Evolutionary conservation across 2,888 invertebrate genomes (phyloP).

Genomic region (Drosophila leonis): DNA sequence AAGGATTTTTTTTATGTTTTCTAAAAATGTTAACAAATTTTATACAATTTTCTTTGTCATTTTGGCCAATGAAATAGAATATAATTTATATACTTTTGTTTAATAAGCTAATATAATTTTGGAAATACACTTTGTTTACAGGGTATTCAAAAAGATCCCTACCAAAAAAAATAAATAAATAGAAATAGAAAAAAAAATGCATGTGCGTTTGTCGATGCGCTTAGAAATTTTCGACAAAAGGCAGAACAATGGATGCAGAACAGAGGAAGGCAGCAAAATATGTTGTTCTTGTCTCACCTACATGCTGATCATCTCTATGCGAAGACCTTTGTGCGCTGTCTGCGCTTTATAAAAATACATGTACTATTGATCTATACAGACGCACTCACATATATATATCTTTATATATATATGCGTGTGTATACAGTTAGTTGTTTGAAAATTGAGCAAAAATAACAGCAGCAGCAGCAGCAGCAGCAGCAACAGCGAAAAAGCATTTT

Average conservation of each 20-base stretch:
- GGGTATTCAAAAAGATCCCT: conserved; percentile 15
- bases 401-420: conserved; percentile 19
- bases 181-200: neutral
- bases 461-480: conserved; percentile 11
- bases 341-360: conserved; percentile 76
- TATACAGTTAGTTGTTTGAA: conserved; percentile 80
- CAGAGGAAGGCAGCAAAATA: conserved; percentile 34
- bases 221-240: conserved; percentile 34
- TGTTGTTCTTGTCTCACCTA: conserved; percentile 75
- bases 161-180: neutral
- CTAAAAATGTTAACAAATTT: no score
- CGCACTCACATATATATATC: conserved; percentile 17
- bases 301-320: conserved; percentile 74
- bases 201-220: conserved; percentile 33
- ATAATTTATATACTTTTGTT: neutral
- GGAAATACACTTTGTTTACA: neutral
- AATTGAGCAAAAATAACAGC: conserved; percentile 74
- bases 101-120: neutral
- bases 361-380: conserved; percentile 50
- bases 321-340: conserved; percentile 70
- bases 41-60: no score
- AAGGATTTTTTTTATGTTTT: no score
- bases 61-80: neutral
- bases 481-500: conserved; percentile 57
- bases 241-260: conserved; percentile 54